Conservation (phyloP, 2,797 vertebrate species). For the Parambassis ranga region DNA sequence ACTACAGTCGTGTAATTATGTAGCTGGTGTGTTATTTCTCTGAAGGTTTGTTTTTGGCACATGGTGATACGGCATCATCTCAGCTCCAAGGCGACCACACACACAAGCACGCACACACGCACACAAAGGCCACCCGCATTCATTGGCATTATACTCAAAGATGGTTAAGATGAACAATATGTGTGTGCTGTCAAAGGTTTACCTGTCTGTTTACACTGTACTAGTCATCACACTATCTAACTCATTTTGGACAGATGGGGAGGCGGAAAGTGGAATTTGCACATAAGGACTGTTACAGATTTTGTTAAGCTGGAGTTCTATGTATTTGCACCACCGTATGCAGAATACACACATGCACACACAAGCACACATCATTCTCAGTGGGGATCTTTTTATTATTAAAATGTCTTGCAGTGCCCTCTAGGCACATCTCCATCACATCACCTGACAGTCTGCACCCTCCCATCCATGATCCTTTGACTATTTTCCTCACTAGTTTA, state of each 20-base stretch:
- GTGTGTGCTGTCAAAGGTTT: not conserved
- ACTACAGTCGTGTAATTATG: constrained; percentile 36
- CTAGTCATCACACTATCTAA: too few relatives aligned
- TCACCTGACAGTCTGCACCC: constrained; percentile 37
- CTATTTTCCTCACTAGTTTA: constrained; percentile 57
- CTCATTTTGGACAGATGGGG: constrained; percentile 5
- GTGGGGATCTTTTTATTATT: constrained; percentile 57
- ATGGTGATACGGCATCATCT: constrained; percentile 16
- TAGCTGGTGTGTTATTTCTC: constrained; percentile 18
- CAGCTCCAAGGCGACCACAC: constrained; percentile 3
- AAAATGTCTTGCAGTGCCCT: constrained; percentile 61
- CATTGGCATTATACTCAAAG: constrained; percentile 5
- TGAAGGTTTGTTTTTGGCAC: constrained; percentile 32
- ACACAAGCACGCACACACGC: not conserved
- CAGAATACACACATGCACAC: not conserved
- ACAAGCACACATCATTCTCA: constrained; percentile 9
- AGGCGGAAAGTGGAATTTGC: not conserved
- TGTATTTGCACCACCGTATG: constrained; percentile 9
- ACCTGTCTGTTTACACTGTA: not conserved
- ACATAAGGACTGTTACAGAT: not conserved
- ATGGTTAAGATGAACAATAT: not conserved
- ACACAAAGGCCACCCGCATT: not conserved
- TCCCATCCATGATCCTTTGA: constrained; percentile 25
- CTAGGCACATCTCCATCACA: constrained; percentile 55
- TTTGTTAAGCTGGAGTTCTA: not conserved